Evolutionary conservation across 2,797 vertebrate genomes (phyloP).

Genomic region (Natrix natrix): DNA sequence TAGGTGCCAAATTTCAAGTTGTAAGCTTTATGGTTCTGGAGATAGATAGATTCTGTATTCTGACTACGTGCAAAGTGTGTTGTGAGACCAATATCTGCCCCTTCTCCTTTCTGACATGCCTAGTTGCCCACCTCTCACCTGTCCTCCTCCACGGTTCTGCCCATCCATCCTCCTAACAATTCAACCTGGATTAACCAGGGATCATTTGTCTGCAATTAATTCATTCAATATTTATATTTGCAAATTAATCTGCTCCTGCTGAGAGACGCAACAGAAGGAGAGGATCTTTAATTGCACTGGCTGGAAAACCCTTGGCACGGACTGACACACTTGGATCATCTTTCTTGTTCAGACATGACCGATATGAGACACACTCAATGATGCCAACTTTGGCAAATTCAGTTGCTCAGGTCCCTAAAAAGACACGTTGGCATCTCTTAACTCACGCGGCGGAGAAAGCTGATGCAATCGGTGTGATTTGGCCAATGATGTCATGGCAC

Average conservation of each 20-base stretch:
- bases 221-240: slow-evolving; percentile 43
- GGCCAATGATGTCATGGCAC: background rate
- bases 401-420: background rate
- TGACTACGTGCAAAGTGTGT: too few species aligned
- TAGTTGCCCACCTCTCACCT: too few species aligned
- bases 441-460: background rate
- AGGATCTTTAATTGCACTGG: slow-evolving; percentile 34
- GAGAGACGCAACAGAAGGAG: slow-evolving; percentile 5
- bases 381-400: background rate
- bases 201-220: slow-evolving; percentile 44
- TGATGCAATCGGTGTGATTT: background rate
- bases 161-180: background rate
- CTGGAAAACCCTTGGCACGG: background rate
- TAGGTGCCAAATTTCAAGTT: too few species aligned
- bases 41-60: too few species aligned
- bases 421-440: background rate
- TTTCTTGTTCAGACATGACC: background rate
- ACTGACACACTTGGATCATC: background rate
- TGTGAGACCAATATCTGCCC: too few species aligned
- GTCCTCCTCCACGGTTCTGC: too few species aligned
- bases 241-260: slow-evolving; percentile 45
- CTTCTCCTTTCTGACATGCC: too few species aligned
- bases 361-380: background rate
- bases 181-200: slow-evolving; percentile 46
- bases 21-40: too few species aligned